Conservation (phyloP, 1,140 invertebrate genomes). For the Drosophila murphyi region DNA sequence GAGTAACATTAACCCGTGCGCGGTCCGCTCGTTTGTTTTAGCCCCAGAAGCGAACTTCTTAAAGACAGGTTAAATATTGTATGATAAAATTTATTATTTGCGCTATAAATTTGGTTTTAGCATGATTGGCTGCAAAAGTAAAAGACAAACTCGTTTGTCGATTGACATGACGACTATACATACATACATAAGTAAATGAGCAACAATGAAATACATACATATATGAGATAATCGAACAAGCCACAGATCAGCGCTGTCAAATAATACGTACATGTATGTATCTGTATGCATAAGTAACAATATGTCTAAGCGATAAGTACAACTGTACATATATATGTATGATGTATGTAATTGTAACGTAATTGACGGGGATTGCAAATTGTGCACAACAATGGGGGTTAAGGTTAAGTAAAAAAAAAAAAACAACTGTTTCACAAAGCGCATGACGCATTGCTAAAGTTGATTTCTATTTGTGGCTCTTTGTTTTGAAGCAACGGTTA, state of each 20-base stretch:
- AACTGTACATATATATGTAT: not conserved
- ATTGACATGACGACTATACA: conserved; percentile 8
- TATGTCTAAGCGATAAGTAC: conserved; percentile 17
- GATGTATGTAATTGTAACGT: not conserved
- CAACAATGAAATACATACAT: too few relatives aligned
- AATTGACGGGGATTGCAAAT: not conserved
- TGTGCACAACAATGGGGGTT: conserved; percentile 16
- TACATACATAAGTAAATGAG: conserved; percentile 15
- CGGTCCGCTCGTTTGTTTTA: not conserved
- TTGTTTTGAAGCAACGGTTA: conserved; percentile 6
- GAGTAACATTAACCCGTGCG: conserved; percentile 43
- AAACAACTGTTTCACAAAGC: conserved; percentile 45
- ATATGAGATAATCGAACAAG: conserved; percentile 15
- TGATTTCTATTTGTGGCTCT: conserved; percentile 20
- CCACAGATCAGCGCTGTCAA: conserved; percentile 30
- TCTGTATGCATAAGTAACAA: conserved; percentile 37
- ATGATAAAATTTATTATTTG: too few relatives aligned
- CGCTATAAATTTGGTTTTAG: too few relatives aligned
- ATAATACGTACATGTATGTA: not conserved
- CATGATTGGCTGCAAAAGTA: too few relatives aligned
- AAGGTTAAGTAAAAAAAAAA: conserved; percentile 22
- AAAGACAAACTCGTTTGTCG: too few relatives aligned
- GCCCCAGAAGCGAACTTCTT: not conserved
- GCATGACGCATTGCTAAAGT: conserved; percentile 51
- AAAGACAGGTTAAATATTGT: too few relatives aligned